Conservation (phyloP, 1,140 invertebrate genomes). For the Lordiphosa mommai region DNA sequence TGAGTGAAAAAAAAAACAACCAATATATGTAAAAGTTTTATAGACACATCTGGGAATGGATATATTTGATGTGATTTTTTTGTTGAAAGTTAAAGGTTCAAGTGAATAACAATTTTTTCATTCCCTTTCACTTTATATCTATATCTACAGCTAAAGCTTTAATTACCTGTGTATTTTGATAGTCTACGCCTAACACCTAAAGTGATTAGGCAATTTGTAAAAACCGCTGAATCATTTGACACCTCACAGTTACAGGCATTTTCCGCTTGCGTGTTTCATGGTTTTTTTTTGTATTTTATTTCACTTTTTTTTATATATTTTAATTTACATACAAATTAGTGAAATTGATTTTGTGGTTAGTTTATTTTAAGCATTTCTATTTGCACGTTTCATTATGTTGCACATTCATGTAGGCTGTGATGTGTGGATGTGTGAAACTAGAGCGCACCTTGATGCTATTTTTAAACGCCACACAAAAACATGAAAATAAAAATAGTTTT, state of each 20-base stretch:
- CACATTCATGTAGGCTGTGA: conserved; percentile 15
- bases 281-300: conserved; percentile 2
- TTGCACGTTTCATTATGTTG: conserved; percentile 37
- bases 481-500: conserved; percentile 48
- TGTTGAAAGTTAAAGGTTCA: conserved; percentile 29
- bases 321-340: neutral
- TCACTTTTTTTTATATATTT: neutral
- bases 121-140: neutral
- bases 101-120: neutral
- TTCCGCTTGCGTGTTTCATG: conserved; percentile 37
- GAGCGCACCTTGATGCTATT: conserved; percentile 72
- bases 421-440: conserved; percentile 40
- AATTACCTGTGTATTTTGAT: conserved; percentile 45
- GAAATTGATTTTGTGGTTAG: conserved; percentile 2
- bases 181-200: conserved; percentile 30
- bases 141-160: neutral
- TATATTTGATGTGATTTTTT: conserved; percentile 25
- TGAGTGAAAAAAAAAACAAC: conserved; percentile 6
- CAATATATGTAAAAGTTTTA: conserved; percentile 38
- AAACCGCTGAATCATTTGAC: conserved; percentile 50
- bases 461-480: conserved; percentile 52
- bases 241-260: conserved; percentile 32
- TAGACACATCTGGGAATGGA: conserved; percentile 43
- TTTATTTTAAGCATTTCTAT: conserved; percentile 65
- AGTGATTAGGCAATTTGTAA: conserved; percentile 52